These are phyloP conservation scores for Dendrolimus kikuchii DNA, from an alignment of 1,140 invertebrate species.

Conservation along the genomic window DNA sequence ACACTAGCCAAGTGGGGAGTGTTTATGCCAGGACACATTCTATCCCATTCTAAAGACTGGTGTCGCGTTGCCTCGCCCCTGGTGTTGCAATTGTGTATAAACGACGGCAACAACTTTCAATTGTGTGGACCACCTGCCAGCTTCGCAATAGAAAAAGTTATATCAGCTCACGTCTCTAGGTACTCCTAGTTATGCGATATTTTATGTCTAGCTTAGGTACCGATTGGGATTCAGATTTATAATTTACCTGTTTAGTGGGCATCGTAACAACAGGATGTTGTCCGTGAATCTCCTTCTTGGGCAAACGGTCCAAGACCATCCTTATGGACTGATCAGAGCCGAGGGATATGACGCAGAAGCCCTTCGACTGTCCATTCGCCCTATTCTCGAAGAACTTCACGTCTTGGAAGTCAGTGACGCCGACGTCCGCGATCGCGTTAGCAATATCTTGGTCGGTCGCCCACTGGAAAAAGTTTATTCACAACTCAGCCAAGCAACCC, in stretches of 20 bases:
- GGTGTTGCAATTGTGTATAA: too few relatives aligned
- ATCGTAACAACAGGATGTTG: slow-evolving; percentile 95
- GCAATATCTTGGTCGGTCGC: slow-evolving; percentile 97
- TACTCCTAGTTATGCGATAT: neutral
- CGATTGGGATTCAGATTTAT: neutral
- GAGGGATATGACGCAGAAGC: slow-evolving; percentile 94
- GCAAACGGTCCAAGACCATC: slow-evolving; percentile 91
- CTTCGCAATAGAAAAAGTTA: too few relatives aligned
- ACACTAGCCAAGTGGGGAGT: too few relatives aligned
- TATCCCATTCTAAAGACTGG: too few relatives aligned
- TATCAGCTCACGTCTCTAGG: too few relatives aligned
- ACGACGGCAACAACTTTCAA: too few relatives aligned
- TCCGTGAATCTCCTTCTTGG: slow-evolving; percentile 96
- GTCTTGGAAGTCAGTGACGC: slow-evolving; percentile 95
- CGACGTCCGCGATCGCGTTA: slow-evolving; percentile 88
- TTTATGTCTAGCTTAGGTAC: neutral
- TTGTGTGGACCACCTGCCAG: too few relatives aligned
- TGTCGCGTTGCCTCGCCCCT: too few relatives aligned
- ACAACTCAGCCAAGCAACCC: slow-evolving; percentile 43
- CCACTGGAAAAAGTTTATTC: slow-evolving; percentile 81
- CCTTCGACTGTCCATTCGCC: slow-evolving; percentile 99
- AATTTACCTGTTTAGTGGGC: slow-evolving; percentile 91
- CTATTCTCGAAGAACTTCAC: slow-evolving; percentile 99
- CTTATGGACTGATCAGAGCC: slow-evolving; percentile 94
- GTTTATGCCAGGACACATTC: too few relatives aligned